phyloP scores from a whole-genome alignment of 2,888 invertebrate genomes.

The Galeruca laticollis region DNA sequence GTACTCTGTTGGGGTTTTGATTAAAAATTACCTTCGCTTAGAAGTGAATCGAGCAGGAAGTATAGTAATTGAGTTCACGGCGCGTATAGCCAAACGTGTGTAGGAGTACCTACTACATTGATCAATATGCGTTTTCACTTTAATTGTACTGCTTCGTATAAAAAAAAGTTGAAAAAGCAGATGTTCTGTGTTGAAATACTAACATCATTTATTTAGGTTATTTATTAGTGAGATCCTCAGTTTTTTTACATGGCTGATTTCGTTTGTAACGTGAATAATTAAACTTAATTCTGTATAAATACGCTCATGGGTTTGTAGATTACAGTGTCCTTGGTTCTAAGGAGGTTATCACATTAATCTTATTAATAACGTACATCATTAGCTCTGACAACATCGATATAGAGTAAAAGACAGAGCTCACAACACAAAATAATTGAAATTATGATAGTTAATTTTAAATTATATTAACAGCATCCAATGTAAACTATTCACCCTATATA shows the following conservation, averaged over 20 bases:
- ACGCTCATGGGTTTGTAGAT: too few species aligned
- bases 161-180: constrained; percentile 47
- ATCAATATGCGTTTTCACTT: constrained; percentile 57
- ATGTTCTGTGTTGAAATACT: constrained; percentile 47
- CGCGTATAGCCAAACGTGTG: constrained; percentile 42
- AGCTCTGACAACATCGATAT: too few species aligned
- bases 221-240: constrained; percentile 18
- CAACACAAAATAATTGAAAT: too few species aligned
- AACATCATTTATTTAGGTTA: constrained; percentile 40
- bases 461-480: too few species aligned
- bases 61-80: constrained; percentile 53
- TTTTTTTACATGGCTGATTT: constrained; percentile 2
- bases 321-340: too few species aligned
- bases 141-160: constrained; percentile 50
- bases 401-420: too few species aligned
- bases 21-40: constrained; percentile 48
- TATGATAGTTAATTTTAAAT: too few species aligned
- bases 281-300: neutral
- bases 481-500: too few species aligned
- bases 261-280: neutral
- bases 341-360: too few species aligned
- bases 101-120: constrained; percentile 46
- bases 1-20: constrained; percentile 46
- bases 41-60: constrained; percentile 50
- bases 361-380: too few species aligned